Conservation (phyloP, 2,888 invertebrate genomes). For the Micoletzkya japonica region DNA sequence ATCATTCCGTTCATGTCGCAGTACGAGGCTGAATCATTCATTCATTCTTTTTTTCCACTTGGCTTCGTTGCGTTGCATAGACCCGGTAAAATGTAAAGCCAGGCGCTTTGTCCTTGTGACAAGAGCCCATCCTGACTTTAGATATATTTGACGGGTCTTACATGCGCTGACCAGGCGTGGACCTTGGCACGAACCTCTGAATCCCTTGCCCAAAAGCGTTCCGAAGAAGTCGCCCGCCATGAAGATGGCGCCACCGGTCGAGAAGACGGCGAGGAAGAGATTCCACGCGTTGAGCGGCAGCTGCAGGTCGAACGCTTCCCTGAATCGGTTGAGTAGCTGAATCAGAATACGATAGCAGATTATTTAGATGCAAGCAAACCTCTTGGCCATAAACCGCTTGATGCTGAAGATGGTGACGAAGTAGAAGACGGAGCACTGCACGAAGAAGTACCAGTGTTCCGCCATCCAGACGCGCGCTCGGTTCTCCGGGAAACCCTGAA, state of each 20-base stretch:
- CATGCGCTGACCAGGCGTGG: neutral
- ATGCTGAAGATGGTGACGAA: slow-evolving; percentile 57
- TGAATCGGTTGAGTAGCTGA: neutral
- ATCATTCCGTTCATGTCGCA: slow-evolving; percentile 35
- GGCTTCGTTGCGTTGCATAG: too few relatives aligned
- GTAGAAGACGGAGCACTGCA: slow-evolving; percentile 47
- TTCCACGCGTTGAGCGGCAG: slow-evolving; percentile 57
- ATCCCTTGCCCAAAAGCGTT: neutral
- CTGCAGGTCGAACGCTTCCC: slow-evolving; percentile 43
- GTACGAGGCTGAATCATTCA: slow-evolving; percentile 34
- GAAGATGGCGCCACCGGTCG: slow-evolving; percentile 51
- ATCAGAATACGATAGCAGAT: neutral
- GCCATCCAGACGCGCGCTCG: slow-evolving; percentile 5
- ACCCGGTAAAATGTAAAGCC: too few relatives aligned
- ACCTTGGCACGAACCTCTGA: slow-evolving; percentile 3
- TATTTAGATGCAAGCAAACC: slow-evolving; percentile 1
- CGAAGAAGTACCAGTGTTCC: slow-evolving; percentile 23
- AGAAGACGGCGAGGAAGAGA: slow-evolving; percentile 55
- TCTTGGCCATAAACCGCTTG: slow-evolving; percentile 53
- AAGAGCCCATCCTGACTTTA: too few relatives aligned
- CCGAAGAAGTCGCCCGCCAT: slow-evolving; percentile 42
- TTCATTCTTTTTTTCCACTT: too few relatives aligned
- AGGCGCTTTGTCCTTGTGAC: too few relatives aligned
- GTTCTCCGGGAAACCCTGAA: slow-evolving; percentile 27
- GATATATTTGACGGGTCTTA: neutral